Base-by-base conservation (phyloP, 2,797 vertebrate genomes). In the Enteromius fasciolatus region DNA sequence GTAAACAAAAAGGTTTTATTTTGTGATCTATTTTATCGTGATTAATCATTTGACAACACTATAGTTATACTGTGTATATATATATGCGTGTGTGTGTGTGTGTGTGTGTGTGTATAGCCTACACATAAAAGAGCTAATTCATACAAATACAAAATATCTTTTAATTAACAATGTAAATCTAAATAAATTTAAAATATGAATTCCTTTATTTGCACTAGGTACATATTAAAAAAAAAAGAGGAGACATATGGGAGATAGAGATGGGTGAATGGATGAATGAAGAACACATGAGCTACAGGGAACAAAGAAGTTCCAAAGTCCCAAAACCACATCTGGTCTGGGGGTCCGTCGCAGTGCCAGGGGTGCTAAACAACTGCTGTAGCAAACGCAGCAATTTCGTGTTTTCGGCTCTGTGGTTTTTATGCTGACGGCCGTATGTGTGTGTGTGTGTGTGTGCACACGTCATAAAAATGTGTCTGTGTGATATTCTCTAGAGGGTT, bases 301-400 rank as follows among this genome's bases (percentile, higher is more conserved):
- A 59, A 69, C 66, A 73, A 33, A 41, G 81, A 76, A 46, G 48
- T 82, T 85, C 68, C 73, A 73, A 64, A 83, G 76, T 76, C 68
- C 61, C 75, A 70, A 36, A 83, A 80, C 78, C 86, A 76, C 87
- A 88, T 86, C 84, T 88, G 89, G 88, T 86, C 64, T 48, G 67
- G 67, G 70, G 76, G 64, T 75, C 76, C 18, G 75, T 61, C 54
- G 25, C 72, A 81, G 82, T 66, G 79, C 80, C 48, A 70, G 41
- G 50, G 39, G 84, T 64, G 52, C 76, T 59, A 18, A 87, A 82
- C 80, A 83, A 81, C 75, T 81, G 75, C 52, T 12, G 57, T 48
- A 80, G 74, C 46, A 11, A 85, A 83, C 85, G 52, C 78, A 81
- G 85, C 87, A 85, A 76, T 85, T 83, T 70, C 33, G 48, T 84